Base-by-base conservation (phyloP, 2,113 vertebrate species). In the Uria aalge region DNA sequence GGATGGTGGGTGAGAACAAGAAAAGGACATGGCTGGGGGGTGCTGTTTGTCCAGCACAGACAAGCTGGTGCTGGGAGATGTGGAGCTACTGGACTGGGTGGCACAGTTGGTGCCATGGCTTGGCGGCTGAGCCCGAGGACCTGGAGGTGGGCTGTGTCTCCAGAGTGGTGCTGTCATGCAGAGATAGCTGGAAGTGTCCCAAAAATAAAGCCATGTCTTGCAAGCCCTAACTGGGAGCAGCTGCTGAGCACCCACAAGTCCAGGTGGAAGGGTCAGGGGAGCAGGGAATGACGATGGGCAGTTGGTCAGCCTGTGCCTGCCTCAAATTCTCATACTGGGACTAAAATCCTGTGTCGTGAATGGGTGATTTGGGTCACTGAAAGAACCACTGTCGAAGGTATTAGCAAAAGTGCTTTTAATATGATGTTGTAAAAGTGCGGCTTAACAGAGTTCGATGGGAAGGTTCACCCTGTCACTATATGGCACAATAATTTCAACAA, bases 121-220 rank as follows among this genome's bases (percentile, higher is more conserved):
- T 45, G 20, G 21, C 1, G 1, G 21, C 34, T 57, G 91, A 82
- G 13, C 27, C 48, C 43, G 21, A 38, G n/a, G 17, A 59, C 38
- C 78, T 53, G 45, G 38, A n/a, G 50, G 8, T 50, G 63, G 18
- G 27, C 48, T 64, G 27, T 57, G 64, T 55, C 66, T 60, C 52
- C 2, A 6, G 34, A 48, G 26, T 0, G 1, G 15, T 67, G 48
- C 85, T 78, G n/a, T 38, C 60, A 24, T 6, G 22, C 0, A 0
- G 27, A 29, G 47, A 34, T 20, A 47, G n/a, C 67, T 62, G 19
- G 30, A 36, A 53, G 22, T 43, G 47, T 19, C 27, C 67, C 30
- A 43, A 27, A 41, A 40, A 8, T 60, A 72, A 83, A 60, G 55
- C 55, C 32, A 63, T 38, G 77, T 56, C 76, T 50, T 81, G 18